Evolutionary conservation across 2,797 vertebrate genomes (phyloP), one percentile per base, ranked within the genome.

Genomic region (Sorex maritimensis): DNA sequence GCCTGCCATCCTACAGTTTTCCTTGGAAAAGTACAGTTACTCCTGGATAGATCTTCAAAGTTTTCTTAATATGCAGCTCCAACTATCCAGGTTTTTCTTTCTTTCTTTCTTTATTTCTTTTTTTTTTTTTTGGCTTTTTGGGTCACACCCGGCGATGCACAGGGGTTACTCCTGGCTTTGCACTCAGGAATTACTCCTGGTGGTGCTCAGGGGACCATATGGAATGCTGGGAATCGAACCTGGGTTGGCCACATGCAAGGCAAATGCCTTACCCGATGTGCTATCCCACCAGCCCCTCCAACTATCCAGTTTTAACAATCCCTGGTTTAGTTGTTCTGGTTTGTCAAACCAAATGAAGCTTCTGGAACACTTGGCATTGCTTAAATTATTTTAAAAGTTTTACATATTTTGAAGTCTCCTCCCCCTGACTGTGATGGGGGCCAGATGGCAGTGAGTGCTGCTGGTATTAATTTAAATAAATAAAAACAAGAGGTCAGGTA

Each of bases 401-500:
- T 94, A 88, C 92, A 83, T 96, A 95, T 80, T 94, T 93, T 81
- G 15, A 90, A 94, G 21, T 30, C 28, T 46, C 26, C 30, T 17
- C 30, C 28, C 30, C 30, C 58, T 68, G 68, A 13, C 9, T 92
- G 28, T 77, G 26, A 78, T 71, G 95, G 17, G 77, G 84, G 63
- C 84, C 85, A 96, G 65, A 83, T 90, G 79, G 75, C 68, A 95
- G 65, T 63, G 72, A 74, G 68, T 81, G 8, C 24, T 41, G 38
- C 28, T 87, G 30, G 30, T 90, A 49, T 52, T 94, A 58, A 89
- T 92, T 95, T 82, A 94, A 95, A 90, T 94, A 95, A 95, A 93
- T 91, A 91, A 95, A 92, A 88, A 92, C 69, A 85, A 93, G 78
- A 93, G 74, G 71, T 92, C 81, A 91, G 83, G 78, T 38, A 75